Percentiles rank a stretch among this genome's conserved stretches.
Conservation (phyloP, 2,113 vertebrate genomes). For the Clarias magur region DNA sequence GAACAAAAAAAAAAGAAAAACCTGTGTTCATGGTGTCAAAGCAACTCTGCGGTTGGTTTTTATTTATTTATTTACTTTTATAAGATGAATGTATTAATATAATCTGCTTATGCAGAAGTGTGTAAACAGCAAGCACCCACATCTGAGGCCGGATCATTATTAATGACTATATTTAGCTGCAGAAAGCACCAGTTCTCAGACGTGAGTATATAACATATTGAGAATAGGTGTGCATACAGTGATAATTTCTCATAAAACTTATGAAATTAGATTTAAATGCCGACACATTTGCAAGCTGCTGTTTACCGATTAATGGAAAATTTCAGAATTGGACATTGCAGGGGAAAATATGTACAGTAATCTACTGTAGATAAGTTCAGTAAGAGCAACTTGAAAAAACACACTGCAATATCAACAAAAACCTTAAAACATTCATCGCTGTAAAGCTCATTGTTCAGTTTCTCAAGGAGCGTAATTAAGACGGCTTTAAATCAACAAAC, state of each 20-base stretch:
- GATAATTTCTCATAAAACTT: slow-evolving; percentile 26
- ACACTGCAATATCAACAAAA: neutral
- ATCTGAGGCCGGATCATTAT: slow-evolving; percentile 15
- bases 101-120: slow-evolving; percentile 25
- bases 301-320: slow-evolving; percentile 23
- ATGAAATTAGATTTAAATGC: slow-evolving; percentile 21
- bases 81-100: slow-evolving; percentile 28
- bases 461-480: neutral
- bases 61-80: neutral
- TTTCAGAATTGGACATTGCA: slow-evolving; percentile 3
- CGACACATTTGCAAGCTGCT: slow-evolving; percentile 1
- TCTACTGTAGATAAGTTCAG: neutral
- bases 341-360: neutral
- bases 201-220: neutral
- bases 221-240: neutral
- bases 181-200: slow-evolving; percentile 6
- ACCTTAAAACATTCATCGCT: slow-evolving; percentile 17
- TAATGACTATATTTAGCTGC: slow-evolving; percentile 17
- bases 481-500: neutral
- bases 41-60: neutral
- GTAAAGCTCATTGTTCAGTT: slow-evolving; percentile 1
- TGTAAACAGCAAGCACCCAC: slow-evolving; percentile 29
- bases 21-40: neutral
- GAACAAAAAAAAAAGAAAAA: neutral
- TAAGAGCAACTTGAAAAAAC: neutral